A percentile compares a stretch with the other conserved stretches of the same genome.
These are phyloP conservation scores for Phalanger gymnotis DNA, from an alignment of 2,797 vertebrate genomes.

Conservation along the genomic window DNA sequence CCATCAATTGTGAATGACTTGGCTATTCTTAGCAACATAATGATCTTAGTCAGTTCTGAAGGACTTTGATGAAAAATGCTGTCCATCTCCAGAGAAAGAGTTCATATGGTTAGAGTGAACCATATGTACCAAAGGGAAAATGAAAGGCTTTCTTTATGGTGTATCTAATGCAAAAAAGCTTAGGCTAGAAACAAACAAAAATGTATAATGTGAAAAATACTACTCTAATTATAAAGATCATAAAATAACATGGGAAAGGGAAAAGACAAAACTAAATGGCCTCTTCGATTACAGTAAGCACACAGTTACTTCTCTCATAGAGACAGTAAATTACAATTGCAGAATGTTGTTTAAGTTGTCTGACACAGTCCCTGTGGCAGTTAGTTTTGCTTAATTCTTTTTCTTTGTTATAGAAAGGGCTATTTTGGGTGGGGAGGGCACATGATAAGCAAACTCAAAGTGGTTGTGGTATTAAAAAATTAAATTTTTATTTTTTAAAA, in stretches of 20 bases:
- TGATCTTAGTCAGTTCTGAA: no score
- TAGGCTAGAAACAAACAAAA: no score
- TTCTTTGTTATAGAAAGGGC: background rate
- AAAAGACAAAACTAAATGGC: background rate
- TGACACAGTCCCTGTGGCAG: background rate
- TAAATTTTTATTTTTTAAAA: background rate
- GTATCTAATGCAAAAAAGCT: no score
- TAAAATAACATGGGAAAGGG: background rate
- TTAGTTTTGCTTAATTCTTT: background rate
- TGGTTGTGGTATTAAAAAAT: background rate
- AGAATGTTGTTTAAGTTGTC: background rate
- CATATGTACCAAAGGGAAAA: no score
- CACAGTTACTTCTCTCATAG: background rate
- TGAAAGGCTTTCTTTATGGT: no score
- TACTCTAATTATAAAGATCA: no score
- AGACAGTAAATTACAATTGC: background rate
- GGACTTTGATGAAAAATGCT: no score
- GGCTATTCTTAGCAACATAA: no score
- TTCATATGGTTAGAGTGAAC: no score
- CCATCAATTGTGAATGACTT: no score
- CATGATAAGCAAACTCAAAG: background rate
- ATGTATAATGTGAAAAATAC: background rate
- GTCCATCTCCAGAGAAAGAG: no score
- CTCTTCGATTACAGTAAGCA: background rate
- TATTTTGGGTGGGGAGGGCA: background rate